Evolutionary conservation across 2,113 vertebrate species (phyloP).

Genomic region (Lophochroa leadbeateri): DNA sequence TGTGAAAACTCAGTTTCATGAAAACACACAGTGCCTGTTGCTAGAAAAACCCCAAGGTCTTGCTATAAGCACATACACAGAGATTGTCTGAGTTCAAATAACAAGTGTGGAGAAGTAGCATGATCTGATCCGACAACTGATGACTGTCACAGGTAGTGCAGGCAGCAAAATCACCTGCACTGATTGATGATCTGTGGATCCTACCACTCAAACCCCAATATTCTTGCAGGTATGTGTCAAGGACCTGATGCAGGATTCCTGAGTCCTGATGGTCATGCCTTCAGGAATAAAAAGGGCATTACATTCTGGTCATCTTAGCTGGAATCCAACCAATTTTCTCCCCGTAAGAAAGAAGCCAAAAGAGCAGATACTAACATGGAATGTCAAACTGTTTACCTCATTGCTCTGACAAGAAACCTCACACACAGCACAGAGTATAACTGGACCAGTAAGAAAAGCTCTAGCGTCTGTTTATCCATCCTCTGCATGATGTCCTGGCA

Average conservation of each 20-base stretch:
- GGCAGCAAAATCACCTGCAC: background rate
- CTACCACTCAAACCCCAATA: background rate
- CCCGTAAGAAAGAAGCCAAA: background rate
- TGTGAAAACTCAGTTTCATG: background rate
- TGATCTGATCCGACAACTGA: background rate
- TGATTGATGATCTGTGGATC: background rate
- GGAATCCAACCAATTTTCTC: background rate
- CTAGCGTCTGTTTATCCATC: background rate
- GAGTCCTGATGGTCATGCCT: accelerated
- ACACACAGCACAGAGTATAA: background rate
- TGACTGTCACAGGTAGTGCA: background rate
- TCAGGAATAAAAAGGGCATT: background rate
- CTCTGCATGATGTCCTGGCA: background rate
- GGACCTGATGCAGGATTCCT: background rate
- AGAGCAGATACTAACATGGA: background rate
- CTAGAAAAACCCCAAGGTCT: background rate
- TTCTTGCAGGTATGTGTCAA: background rate
- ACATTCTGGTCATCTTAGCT: background rate
- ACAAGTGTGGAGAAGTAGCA: background rate
- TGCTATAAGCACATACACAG: background rate
- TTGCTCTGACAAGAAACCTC: background rate
- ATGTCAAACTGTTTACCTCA: background rate
- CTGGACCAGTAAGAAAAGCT: background rate
- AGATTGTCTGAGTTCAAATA: background rate
- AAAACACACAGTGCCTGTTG: background rate